A percentile compares a stretch with the other conserved stretches of the same genome.
Conservation (phyloP, 2,797 vertebrate genomes). For the Rallus crepitans region DNA sequence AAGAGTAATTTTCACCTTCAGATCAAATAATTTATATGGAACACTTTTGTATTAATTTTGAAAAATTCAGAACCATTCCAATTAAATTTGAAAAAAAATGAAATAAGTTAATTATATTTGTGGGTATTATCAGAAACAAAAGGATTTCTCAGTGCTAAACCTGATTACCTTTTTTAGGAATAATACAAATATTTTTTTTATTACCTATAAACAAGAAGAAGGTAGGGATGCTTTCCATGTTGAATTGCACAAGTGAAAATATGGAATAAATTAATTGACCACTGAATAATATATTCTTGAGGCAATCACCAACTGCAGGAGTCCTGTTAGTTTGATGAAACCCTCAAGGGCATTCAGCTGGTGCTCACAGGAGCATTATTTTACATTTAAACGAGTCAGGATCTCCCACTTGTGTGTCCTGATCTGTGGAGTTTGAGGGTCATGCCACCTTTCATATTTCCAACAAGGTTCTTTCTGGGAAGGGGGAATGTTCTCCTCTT, state of each 20-base stretch:
- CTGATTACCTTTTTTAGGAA: neutral
- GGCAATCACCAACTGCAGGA: neutral
- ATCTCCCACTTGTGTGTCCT: neutral
- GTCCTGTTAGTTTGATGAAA: neutral
- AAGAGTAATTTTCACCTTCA: neutral
- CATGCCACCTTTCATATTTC: neutral
- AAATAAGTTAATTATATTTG: neutral
- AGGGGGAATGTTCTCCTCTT: neutral
- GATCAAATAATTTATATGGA: neutral
- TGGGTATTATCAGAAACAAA: neutral
- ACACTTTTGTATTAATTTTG: neutral
- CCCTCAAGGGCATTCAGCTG: neutral
- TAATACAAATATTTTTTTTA: neutral
- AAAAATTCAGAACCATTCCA: neutral
- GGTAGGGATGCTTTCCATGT: neutral
- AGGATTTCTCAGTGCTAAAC: neutral
- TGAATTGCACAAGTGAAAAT: neutral
- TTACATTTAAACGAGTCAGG: neutral
- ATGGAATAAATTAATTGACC: neutral
- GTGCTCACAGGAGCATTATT: neutral
- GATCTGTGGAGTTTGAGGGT: neutral
- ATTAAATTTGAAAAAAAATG: neutral
- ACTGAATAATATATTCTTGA: neutral
- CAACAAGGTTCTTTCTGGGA: neutral
- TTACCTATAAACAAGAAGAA: neutral